These are phyloP conservation scores for Leistus spinibarbis DNA, from an alignment of 2,888 invertebrate genomes.

Conservation along the genomic window DNA sequence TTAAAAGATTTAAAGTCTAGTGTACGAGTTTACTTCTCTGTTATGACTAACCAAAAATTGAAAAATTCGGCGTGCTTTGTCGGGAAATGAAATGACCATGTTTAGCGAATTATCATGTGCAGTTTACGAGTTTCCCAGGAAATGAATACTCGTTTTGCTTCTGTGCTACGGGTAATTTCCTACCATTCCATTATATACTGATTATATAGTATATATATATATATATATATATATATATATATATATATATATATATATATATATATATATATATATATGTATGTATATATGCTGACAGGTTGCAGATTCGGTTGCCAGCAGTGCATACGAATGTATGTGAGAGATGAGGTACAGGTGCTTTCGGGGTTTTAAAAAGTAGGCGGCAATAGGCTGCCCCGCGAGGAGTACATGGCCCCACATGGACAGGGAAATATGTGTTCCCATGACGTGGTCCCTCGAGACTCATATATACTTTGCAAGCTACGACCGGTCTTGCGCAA, in stretches of 20 bases:
- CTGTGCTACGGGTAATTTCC: slow-evolving; percentile 15
- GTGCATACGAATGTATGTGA: neutral
- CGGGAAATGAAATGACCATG: slow-evolving; percentile 15
- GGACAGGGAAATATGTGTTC: slow-evolving; percentile 55
- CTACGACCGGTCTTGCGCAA: slow-evolving; percentile 1
- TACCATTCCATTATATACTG: neutral
- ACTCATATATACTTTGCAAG: slow-evolving; percentile 48
- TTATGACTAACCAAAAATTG: neutral
- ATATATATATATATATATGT: neutral
- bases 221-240: neutral
- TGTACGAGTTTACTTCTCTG: neutral
- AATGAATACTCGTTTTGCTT: slow-evolving; percentile 15
- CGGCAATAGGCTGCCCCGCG: slow-evolving; percentile 33
- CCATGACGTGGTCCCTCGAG: slow-evolving; percentile 52
- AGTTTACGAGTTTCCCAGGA: slow-evolving; percentile 9
- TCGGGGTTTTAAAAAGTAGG: neutral
- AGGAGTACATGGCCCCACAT: slow-evolving; percentile 48
- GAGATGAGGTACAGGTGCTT: slow-evolving; percentile 3
- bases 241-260: neutral
- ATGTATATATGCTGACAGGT: no score
- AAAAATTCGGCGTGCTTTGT: neutral
- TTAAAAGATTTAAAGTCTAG: no score
- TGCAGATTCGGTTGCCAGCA: neutral
- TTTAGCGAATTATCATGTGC: slow-evolving; percentile 17
- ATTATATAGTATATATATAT: neutral